Evolutionary conservation across 2,113 vertebrate species (phyloP), one percentile per base, ranked within the genome.

Genomic region (Hippopotamus amphibius): DNA sequence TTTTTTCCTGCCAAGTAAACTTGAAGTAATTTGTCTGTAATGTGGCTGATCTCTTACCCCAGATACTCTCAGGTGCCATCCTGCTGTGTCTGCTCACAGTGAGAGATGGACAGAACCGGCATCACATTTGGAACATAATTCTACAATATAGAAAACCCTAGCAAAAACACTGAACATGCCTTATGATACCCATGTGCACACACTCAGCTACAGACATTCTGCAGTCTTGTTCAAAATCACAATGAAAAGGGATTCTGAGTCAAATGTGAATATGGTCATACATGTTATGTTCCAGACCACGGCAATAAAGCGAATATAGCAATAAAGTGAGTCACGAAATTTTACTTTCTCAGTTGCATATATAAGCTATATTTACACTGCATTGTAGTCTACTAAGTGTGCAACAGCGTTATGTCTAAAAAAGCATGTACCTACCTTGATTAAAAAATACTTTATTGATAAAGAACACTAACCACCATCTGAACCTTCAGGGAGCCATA

Each of bases 21-120:
- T 84, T n/a, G 69, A 96, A 53, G 91, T 93, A 59, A 95, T 95
- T 92, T 88, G 28, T 53, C 69, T 53, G 24, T 89, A 74, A 90
- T 57, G 71, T 79, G 22, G 77, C 65, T 94, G 94, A 92, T 79
- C 85, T 86, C 53, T 94, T 85, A 82, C 46, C n/a, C 12, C n/a
- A 76, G 65, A 72, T 17, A 88, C 59, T 77, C 30, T 53, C 37
- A 19, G 61, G 55, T 57, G 28, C 41, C 61, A 48, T 30, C 63
- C 69, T 66, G 82, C 82, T 89, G 41, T 59, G 90, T 83, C 76
- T 80, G 46, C 22, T 77, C 48, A 82, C 37, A 82, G 1, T 74
- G 74, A 95, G 28, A 71, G 24, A 87, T 37, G 14, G 33, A 33
- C 17, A 19, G 13, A 89, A 81, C 65, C 15, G 37, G 76, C 10